These are phyloP conservation scores for Hyles euphorbiae DNA, from an alignment of 1,140 invertebrate genomes.

Conservation along the genomic window DNA sequence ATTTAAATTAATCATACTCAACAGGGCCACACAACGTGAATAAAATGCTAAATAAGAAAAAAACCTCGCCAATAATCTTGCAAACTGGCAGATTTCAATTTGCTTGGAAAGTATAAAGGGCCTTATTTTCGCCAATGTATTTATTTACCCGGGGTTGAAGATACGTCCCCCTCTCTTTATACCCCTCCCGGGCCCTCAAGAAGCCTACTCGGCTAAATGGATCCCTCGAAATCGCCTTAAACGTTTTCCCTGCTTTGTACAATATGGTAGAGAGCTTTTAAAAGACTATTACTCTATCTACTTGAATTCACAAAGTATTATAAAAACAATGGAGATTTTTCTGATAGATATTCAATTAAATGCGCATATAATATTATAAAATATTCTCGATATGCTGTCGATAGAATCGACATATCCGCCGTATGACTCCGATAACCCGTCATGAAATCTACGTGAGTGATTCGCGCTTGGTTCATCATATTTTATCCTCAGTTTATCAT, in stretches of 20 bases:
- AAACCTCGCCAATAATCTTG: neutral
- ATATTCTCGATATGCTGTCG: too few relatives aligned
- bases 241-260: slow-evolving; percentile 4
- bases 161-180: neutral
- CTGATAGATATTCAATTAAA: too few relatives aligned
- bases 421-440: too few relatives aligned
- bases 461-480: too few relatives aligned
- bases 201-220: slow-evolving; percentile 6
- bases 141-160: slow-evolving; percentile 6
- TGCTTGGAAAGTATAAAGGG: slow-evolving; percentile 4
- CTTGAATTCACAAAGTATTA: neutral
- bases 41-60: neutral
- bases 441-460: too few relatives aligned
- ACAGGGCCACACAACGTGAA: too few relatives aligned
- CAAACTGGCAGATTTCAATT: slow-evolving; percentile 5
- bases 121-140: slow-evolving; percentile 6
- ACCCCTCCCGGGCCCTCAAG: neutral
- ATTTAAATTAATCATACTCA: too few relatives aligned
- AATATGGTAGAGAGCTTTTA: neutral
- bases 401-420: too few relatives aligned
- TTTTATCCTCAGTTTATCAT: too few relatives aligned
- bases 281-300: slow-evolving; percentile 1
- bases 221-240: slow-evolving; percentile 5
- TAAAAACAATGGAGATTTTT: too few relatives aligned
- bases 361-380: too few relatives aligned